A percentile compares a stretch with the other conserved stretches of the same genome.
Evolutionary conservation across 2,113 vertebrate genomes (phyloP).

Genomic region (Phaethornis superciliosus): DNA sequence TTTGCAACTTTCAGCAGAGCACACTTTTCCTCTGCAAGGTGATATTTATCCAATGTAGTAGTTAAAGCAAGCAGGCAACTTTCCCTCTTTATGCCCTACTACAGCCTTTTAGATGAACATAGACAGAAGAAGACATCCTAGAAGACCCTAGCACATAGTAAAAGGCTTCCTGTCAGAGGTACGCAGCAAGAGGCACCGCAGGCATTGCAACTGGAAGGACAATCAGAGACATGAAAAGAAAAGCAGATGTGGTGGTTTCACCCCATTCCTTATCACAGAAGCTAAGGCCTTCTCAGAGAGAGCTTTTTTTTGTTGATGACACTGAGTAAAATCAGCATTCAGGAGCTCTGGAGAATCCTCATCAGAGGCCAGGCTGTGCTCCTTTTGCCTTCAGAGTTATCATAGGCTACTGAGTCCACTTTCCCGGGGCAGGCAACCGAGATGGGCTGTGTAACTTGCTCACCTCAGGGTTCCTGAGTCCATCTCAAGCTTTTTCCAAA

Average conservation of each 20-base stretch:
- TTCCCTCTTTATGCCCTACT: not conserved
- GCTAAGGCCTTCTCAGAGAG: not conserved
- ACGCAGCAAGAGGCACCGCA: rapidly evolving
- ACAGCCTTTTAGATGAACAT: not conserved
- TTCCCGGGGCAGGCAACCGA: not conserved
- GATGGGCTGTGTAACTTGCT: not conserved
- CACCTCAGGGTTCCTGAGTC: rapidly evolving
- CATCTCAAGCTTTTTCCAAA: not conserved
- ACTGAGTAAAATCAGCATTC: rapidly evolving
- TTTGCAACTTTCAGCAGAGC: not conserved
- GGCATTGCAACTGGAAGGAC: not conserved
- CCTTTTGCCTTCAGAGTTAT: not conserved
- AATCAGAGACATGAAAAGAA: not conserved
- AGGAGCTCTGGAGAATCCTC: not conserved
- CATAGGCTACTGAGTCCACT: not conserved
- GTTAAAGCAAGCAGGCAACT: not conserved
- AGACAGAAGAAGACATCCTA: not conserved
- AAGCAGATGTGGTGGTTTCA: not conserved
- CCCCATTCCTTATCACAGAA: not conserved
- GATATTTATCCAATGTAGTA: not conserved
- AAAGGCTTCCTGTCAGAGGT: not conserved
- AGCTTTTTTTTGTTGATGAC: not conserved
- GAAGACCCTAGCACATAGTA: not conserved
- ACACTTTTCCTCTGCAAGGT: not conserved
- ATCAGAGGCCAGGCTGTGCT: not conserved